Base-by-base conservation (phyloP, 2,888 invertebrate species). In the Pegoplata infirma region DNA sequence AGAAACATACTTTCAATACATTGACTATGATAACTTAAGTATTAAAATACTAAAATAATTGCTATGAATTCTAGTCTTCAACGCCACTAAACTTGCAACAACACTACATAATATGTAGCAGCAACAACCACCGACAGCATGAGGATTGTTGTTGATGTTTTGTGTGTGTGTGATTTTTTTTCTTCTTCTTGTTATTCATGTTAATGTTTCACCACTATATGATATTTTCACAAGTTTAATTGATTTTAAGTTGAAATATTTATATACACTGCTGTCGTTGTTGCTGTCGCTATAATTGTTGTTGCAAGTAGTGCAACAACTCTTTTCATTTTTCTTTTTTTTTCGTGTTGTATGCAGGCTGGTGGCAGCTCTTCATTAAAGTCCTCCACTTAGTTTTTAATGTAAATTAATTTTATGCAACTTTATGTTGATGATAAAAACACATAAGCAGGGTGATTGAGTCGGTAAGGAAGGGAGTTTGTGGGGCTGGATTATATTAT, bases 151-250 rank as follows among this genome's bases (percentile, higher is more conserved):
- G 61, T 46, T 28, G 44, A 59, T 56, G 47, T 46, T 49, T 40
- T n/a, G n/a, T 40, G 32, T 36, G 12, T 25, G 51, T 4, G 17
- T 5, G n/a, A 25, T 58, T 36, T 46, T 21, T 40, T 76, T 59
- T 16, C 6, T 16, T 19, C 17, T 44, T 12, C 28, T 25, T 2
- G 14, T 17, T 49, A 21, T 44, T 25, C 46, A 58, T 73, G 49
- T 73, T 73, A 68, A 59, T 77, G 73, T 77, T 73, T 51, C 72
- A 68, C 56, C 64, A 86, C 87, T 87, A 86, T 87, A 88, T 86
- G 85, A 83, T 84, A 84, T 84, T 85, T 86, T 82, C 84, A 82
- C 84, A 66, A 84, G 82, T 84, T 86, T 86, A 87, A 87, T 86
- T 87, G 85, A 85, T 86, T 85, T 86, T 83, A 75, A 80, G 82